Evolutionary conservation across 1,140 invertebrate genomes (phyloP).

Genomic region (Drosophila sechellia): DNA sequence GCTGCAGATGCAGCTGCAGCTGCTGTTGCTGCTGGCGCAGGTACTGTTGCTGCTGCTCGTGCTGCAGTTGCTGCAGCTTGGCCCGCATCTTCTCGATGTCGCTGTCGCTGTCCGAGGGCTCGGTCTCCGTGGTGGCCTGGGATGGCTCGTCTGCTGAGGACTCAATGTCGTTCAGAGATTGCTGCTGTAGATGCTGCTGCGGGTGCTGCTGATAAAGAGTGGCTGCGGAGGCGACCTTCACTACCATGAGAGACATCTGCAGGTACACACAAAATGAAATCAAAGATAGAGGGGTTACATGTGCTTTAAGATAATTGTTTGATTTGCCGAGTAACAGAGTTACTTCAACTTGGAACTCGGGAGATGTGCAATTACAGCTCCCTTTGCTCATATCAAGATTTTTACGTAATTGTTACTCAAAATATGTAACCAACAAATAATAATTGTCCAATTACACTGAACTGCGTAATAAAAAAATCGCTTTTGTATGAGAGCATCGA

Average conservation of each 20-base stretch:
- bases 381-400: background rate
- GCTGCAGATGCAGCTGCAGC: constrained; percentile 66
- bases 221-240: constrained; percentile 79
- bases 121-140: constrained; percentile 4
- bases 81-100: constrained; percentile 80
- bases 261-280: background rate
- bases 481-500: background rate
- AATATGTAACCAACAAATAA: too few species aligned
- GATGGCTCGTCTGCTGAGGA: constrained; percentile 30
- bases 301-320: background rate
- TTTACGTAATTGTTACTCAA: background rate
- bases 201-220: constrained; percentile 67
- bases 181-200: constrained; percentile 46
- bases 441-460: background rate
- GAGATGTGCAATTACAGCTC: background rate
- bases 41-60: constrained; percentile 75
- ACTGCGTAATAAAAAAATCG: too few species aligned
- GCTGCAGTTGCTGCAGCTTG: constrained; percentile 74
- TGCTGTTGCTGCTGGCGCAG: constrained; percentile 66
- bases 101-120: constrained; percentile 35
- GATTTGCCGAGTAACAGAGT: background rate
- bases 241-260: constrained; percentile 82
- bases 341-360: background rate
- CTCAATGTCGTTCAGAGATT: constrained; percentile 52
- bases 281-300: background rate